Base-by-base conservation (phyloP, 2,888 invertebrate species). In the Drosophila melanosoma region DNA sequence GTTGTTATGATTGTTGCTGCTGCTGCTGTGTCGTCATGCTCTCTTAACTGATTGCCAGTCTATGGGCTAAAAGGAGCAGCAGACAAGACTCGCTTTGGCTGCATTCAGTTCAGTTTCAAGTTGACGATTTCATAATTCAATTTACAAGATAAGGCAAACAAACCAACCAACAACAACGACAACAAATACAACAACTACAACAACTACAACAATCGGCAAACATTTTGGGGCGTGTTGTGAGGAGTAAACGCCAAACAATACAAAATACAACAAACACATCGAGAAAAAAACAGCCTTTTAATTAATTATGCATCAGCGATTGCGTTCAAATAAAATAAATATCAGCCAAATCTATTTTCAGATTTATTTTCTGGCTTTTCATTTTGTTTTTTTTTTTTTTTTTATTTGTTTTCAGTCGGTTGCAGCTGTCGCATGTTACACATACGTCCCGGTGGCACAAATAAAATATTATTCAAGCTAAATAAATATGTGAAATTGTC, bases 61-160 rank as follows among this genome's bases (percentile, higher is more conserved):
- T 82, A 84, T 81, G 90, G 89, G 54, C 89, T 69, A 70, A 90
- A 87, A 87, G 91, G 91, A 90, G 87, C 85, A 90, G 74, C 87
- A 69, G 58, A 36, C 77, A 63, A 63, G 69, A 49, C 64, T 67
- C 58, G 51, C 67, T 69, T 35, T 52, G 57, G 58, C 85, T 79
- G 82, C 74, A 87, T 89, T 90, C 86, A 85, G 90, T 79, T 91
- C 76, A 78, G 90, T 79, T 90, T 90, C 87, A 82, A 91, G 85
- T 91, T 90, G 90, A 90, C 87, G 92, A 92, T 91, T 90, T 91
- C 91, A 92, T 92, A 91, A 92, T 92, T 91, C 91, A 91, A 91
- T 91, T 87, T 91, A 91, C 89, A 83, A 90, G 92, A 91, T 92
- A 90, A 92, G 86, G 29, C 69, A 54, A 71, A 79, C 80, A 79